Conservation (phyloP, 2,888 invertebrate genomes). For the Nephrocerus scutellatus region DNA sequence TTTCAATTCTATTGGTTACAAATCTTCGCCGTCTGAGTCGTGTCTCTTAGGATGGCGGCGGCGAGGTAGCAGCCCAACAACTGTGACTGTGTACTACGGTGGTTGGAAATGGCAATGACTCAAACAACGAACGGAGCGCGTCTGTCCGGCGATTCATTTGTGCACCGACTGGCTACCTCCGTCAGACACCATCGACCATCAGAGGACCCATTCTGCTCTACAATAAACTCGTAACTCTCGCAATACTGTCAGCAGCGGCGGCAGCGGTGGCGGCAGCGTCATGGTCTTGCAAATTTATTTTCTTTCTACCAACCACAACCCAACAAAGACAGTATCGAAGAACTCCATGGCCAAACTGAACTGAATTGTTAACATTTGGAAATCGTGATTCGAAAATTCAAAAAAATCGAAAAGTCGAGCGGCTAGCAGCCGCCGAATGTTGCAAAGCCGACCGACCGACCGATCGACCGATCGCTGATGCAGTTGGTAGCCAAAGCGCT, state of each 20-base stretch:
- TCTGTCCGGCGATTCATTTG: slow-evolving; percentile 23
- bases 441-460: no score
- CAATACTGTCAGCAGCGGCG: no score
- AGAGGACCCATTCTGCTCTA: slow-evolving; percentile 14
- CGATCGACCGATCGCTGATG: no score
- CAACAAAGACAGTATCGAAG: slow-evolving; percentile 25
- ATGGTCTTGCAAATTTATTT: slow-evolving; percentile 22
- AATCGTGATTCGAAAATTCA: slow-evolving; percentile 23
- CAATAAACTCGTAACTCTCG: no score
- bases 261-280: slow-evolving; percentile 18
- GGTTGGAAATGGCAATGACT: no score
- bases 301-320: slow-evolving; percentile 24
- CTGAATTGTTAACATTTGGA: slow-evolving; percentile 23
- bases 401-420: slow-evolving; percentile 17
- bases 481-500: no score
- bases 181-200: slow-evolving; percentile 5
- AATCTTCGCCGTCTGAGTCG: slow-evolving; percentile 24
- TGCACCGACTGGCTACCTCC: slow-evolving; percentile 13
- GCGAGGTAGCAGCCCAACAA: slow-evolving; percentile 13
- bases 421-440: no score
- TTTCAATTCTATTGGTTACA: slow-evolving; percentile 24
- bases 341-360: no score
- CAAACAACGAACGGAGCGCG: no score
- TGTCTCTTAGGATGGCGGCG: slow-evolving; percentile 16
- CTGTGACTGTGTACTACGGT: no score